phyloP scores from a whole-genome alignment of 2,888 invertebrate species.

The Euplexia lucipara region DNA sequence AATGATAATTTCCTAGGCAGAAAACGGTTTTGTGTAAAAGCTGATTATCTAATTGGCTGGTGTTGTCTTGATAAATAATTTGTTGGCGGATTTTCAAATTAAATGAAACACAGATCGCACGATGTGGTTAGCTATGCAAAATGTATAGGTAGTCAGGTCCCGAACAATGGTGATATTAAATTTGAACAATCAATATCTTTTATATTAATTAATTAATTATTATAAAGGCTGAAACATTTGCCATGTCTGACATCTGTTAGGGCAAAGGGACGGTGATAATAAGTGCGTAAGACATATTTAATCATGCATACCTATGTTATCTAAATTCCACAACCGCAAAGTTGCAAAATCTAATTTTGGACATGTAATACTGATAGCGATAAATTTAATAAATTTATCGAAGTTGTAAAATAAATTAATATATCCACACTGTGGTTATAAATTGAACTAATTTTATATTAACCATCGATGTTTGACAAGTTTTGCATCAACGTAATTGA shows the following conservation, averaged over 20 bases:
- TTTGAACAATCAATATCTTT: not conserved
- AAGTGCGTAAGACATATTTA: constrained; percentile 3
- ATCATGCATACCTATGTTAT: constrained; percentile 5
- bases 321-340: constrained; percentile 8
- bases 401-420: constrained; percentile 3
- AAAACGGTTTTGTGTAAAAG: no score
- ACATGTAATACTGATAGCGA: constrained; percentile 6
- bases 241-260: not conserved
- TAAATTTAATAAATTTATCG: constrained; percentile 19
- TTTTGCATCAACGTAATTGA: constrained; percentile 28
- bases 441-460: constrained; percentile 2
- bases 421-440: not conserved
- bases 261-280: constrained; percentile 12
- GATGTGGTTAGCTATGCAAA: not conserved
- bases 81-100: not conserved
- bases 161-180: not conserved
- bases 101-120: not conserved
- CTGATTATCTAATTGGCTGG: not conserved
- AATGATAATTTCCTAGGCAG: not conserved
- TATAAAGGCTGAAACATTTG: constrained; percentile 7
- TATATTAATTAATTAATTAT: no score
- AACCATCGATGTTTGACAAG: constrained; percentile 13
- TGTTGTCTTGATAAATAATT: not conserved
- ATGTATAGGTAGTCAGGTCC: not conserved
- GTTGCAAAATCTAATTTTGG: constrained; percentile 9